Percentiles rank a stretch among this genome's conserved stretches.
These are phyloP conservation scores for Ariolimax columbianus DNA, from an alignment of 2,888 invertebrate species.

Conservation along the genomic window DNA sequence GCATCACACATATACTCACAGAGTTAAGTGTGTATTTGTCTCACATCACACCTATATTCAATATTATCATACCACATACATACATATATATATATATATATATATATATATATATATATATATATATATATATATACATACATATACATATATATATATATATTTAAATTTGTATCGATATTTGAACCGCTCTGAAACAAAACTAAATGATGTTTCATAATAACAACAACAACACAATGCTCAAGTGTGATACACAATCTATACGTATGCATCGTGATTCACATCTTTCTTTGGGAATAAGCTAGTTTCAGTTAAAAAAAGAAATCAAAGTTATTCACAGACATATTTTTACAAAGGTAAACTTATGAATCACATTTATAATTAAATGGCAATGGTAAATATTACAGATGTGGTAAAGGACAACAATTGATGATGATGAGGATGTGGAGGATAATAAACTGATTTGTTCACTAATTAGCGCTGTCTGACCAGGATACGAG, in stretches of 20 bases:
- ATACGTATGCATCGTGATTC: conserved; percentile 5
- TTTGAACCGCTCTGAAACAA: background rate
- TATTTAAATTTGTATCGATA: background rate
- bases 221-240: background rate
- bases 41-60: background rate
- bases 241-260: background rate
- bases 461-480: no score
- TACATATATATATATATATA: background rate
- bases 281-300: conserved; percentile 1
- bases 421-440: background rate
- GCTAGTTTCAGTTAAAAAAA: background rate
- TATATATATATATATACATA: background rate
- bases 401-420: background rate
- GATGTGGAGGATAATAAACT: no score
- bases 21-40: no score
- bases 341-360: background rate
- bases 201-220: background rate
- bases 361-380: background rate
- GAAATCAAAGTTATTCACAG: background rate
- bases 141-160: background rate
- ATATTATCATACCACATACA: background rate
- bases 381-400: background rate
- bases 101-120: background rate
- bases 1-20: no score
- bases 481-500: no score